Evolutionary conservation across 2,888 invertebrate genomes (phyloP), one percentile per base, ranked within the genome.

Genomic region (Myopa testacea): DNA sequence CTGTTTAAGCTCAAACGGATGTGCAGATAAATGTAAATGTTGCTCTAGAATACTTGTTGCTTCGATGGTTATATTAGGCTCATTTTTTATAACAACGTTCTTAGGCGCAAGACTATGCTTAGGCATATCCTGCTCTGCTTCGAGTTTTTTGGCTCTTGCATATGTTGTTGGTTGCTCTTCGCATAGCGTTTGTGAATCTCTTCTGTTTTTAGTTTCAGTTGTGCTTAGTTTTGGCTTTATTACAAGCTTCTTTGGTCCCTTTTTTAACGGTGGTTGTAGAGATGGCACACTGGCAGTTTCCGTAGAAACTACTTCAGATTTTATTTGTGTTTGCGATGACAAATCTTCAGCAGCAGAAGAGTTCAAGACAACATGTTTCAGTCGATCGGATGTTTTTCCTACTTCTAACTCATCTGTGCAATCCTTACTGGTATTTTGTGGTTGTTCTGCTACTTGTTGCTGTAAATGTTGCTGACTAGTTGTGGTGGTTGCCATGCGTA

Each of bases 181-280:
- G 38, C 62, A 79, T 40, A 78, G 73, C 26, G 78, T 55, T 70
- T 77, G 81, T 75, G 73, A 71, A 19, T 26, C 60, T 65, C 12
- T 69, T 69, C n/a, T n/a, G 81, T 80, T 82, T 80, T 83, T 82
- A 70, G 76, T 79, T 72, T 78, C 78, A 78, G 19, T 19, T 37
- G 60, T 38, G 10, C n/a, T 63, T 14, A 82, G 83, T 85, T 88
- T 89, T 82, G 88, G 87, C 82, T 89, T 89, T 74, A 89, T 89
- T 79, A 89, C 84, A 76, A 89, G 84, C 82, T 80, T 81, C 78
- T 79, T 78, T 78, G 78, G 80, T 50, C 78, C 80, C 62, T 67
- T 79, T 72, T 78, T 80, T 37, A 58, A 63, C 52, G 70, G 58
- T 74, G 77, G 70, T 58, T 67, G 74, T 71, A 73, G 58, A 16